Evolutionary conservation across 2,797 vertebrate species (phyloP).

Genomic region (Gambelia wislizenii): DNA sequence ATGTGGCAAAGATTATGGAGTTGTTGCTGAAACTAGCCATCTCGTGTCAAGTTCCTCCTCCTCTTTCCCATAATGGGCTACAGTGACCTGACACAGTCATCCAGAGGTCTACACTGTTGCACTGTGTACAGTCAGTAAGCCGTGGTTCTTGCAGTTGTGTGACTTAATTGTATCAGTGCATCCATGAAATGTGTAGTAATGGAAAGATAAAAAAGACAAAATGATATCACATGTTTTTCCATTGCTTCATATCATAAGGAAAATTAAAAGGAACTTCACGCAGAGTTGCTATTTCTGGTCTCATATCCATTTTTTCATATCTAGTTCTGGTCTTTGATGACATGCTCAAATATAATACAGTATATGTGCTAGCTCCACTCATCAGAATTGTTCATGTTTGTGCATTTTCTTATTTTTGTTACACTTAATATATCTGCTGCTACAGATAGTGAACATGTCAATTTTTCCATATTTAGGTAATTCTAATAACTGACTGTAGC

Average conservation of each 20-base stretch:
- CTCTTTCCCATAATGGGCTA: too few species aligned
- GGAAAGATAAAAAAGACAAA: too few species aligned
- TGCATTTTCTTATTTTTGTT: background rate
- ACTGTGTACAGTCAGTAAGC: too few species aligned
- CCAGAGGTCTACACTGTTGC: too few species aligned
- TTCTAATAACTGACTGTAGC: slow-evolving; percentile 16
- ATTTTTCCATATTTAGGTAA: background rate
- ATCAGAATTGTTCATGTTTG: background rate
- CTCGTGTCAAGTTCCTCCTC: background rate
- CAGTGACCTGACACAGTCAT: too few species aligned
- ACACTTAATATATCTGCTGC: slow-evolving; percentile 4
- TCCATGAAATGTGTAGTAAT: too few species aligned
- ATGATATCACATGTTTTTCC: background rate
- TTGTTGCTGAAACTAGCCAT: background rate
- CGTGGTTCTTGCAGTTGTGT: too few species aligned
- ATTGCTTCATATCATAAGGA: background rate
- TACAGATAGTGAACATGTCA: background rate
- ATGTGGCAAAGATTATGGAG: background rate
- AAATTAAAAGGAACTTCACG: background rate
- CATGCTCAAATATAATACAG: background rate
- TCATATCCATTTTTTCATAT: background rate
- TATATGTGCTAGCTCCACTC: background rate
- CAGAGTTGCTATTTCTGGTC: background rate
- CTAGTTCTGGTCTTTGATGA: background rate
- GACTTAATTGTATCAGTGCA: too few species aligned